Evolutionary conservation across 2,113 vertebrate species (phyloP), one percentile per base, ranked within the genome.

Genomic region (Cebidichthys violaceus): DNA sequence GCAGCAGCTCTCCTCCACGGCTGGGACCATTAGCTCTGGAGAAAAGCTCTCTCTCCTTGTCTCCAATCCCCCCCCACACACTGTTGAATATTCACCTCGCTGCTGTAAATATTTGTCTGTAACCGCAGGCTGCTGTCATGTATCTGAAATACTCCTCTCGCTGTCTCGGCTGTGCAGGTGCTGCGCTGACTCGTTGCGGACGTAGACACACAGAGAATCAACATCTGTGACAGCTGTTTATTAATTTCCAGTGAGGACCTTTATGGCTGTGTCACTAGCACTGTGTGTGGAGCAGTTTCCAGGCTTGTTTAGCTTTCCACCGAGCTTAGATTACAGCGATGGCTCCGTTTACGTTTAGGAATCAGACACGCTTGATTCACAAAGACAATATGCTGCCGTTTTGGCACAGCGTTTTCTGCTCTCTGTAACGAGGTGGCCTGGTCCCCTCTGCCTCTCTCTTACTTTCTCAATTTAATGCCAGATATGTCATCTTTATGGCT

Each of bases 361-460:
- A 83, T 57, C 76, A 80, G 82, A 84, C 71, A 84, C 7, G 39
- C 69, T 75, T 15, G 52, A 75, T 93, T 65, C 81, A 82, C 78
- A 83, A 54, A 87, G 70, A 83, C 87, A 89, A 84, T 17, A 57
- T 50, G 84, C 86, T 90, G 71, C 84, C 55, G 64, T 87, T 86
- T 76, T 89, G 87, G 84, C 79, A 72, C 59, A 22, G 22, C 37
- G 3, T 81, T 84, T 82, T 82, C 62, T 77, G 4, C 45, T 52
- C 69, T 67, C 20, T 68, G 61, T 22, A 69, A 74, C 43, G 47
- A 45, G 24, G n/a, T 39, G 17, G 52, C 15, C 41, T 69, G 45
- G 22, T 29, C 45, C 57, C 17, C 11, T 43, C 59, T 41, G 24
- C 72, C 50, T 43, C 57, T 86, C 22, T 52, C 47, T 45, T 78